These are phyloP conservation scores for Micronisus gabar DNA, from an alignment of 2,113 vertebrate genomes.

Conservation along the genomic window DNA sequence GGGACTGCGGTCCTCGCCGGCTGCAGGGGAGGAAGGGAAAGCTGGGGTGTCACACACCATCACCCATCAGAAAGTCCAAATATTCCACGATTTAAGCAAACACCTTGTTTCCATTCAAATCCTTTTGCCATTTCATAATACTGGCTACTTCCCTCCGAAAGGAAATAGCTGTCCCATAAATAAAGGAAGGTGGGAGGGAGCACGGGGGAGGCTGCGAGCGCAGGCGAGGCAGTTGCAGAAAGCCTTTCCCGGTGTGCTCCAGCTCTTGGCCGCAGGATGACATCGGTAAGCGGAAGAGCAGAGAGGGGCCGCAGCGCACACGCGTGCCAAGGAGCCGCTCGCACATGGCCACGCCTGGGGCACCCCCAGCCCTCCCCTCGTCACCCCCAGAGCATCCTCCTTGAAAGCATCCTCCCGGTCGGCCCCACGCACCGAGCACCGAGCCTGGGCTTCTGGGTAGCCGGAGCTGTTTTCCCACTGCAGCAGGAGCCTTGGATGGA, in stretches of 20 bases:
- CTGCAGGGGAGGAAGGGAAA: background rate
- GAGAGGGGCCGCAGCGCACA: rapidly evolving
- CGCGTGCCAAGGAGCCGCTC: rapidly evolving
- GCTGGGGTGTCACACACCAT: background rate
- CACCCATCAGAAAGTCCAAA: background rate
- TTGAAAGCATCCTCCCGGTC: rapidly evolving
- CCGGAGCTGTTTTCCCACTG: background rate
- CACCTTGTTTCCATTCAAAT: conserved; percentile 11
- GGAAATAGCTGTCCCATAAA: conserved; percentile 72
- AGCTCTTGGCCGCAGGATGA: rapidly evolving
- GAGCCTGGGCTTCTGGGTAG: background rate
- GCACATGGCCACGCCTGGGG: rapidly evolving
- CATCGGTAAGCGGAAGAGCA: background rate
- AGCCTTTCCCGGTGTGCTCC: background rate
- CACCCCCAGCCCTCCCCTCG: background rate
- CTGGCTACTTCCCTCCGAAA: conserved; percentile 10
- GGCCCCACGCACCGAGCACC: rapidly evolving
- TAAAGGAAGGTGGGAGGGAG: conserved; percentile 35
- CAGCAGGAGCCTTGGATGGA: background rate
- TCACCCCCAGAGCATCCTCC: background rate
- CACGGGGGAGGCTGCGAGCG: background rate
- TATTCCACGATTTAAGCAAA: background rate
- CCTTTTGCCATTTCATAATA: background rate
- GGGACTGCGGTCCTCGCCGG: rapidly evolving
- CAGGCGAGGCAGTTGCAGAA: background rate